Conservation (phyloP, 2,113 vertebrate species). For the Sterna hirundo region DNA sequence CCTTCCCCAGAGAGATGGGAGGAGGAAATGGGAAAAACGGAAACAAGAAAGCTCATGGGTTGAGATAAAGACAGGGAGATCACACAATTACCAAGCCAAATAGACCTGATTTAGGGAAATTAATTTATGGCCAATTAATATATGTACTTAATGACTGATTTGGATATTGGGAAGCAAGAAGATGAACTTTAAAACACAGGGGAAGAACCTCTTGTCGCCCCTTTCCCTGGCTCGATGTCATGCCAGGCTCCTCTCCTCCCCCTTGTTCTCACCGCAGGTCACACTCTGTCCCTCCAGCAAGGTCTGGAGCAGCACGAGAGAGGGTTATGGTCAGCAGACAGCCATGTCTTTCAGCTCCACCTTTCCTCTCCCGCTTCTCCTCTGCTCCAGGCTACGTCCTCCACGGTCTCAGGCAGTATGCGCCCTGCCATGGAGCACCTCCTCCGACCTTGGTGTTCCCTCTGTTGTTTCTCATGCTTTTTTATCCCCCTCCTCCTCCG, state of each 20-base stretch:
- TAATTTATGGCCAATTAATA: background rate
- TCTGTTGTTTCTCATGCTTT: background rate
- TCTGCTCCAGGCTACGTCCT: background rate
- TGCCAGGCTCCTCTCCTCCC: background rate
- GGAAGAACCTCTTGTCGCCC: background rate
- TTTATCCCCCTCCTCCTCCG: background rate
- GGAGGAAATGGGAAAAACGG: background rate
- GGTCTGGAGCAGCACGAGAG: background rate
- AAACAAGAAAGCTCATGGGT: background rate
- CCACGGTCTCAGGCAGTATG: background rate
- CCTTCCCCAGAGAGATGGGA: background rate
- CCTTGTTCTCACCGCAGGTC: accelerated
- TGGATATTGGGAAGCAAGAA: background rate
- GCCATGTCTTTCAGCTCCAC: background rate
- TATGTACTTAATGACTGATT: background rate
- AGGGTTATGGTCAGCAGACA: accelerated
- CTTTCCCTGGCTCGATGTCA: background rate
- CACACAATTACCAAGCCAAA: background rate
- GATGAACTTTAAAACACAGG: background rate
- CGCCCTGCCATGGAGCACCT: background rate
- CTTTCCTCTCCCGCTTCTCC: background rate
- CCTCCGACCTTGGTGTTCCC: background rate
- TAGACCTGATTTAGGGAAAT: background rate
- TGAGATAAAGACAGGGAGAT: background rate
- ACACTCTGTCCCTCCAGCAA: background rate